Base-by-base conservation (phyloP, 2,888 invertebrate genomes). In the Apodemia duryi region DNA sequence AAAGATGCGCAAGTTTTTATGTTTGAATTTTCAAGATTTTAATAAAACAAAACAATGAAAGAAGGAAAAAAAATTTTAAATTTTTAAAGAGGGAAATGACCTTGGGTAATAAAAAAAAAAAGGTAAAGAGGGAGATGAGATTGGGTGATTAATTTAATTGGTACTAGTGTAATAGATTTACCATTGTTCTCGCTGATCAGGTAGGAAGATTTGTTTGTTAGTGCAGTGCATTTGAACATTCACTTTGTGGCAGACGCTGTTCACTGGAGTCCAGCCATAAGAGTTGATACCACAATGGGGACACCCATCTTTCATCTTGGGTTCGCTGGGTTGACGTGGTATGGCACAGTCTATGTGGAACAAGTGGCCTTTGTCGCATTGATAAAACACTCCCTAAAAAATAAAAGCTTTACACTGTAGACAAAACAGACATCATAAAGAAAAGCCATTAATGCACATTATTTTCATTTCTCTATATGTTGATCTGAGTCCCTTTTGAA, bases 321-420 rank as follows among this genome's bases (percentile, higher is more conserved):
- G 66, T 51, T 83, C 84, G 7, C 68, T 49, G 11, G 49, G 32
- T 32, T 64, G 63, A 52, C 67, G 68, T 0, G 88, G 86, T n/a
- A 94, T 81, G 13, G 95, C 95, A 78, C 98, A 98, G 65, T 95
- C 95, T 65, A 95, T 88, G 87, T 98, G 98, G 85, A 96, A 98
- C 71, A 97, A 94, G 84, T 98, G 98, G 29, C 94, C 93, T 66
- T 93, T 88, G 63, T 93, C 93, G 83, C 98, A 98, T 74, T 96
- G 95, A 75, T 95, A 94, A 90, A 98, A 98, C 72, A 93, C 94
- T 4, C 98, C 98, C 96, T 96, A 84, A 10, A 21, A 51, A 49
- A 11, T 52, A 51, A 4, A 51, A 43, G 3, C 2, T 11, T 43
- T 11, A 11, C 10, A 43, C 3, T 10, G 43, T 43, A 43, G 2